Evolutionary conservation across 2,113 vertebrate species (phyloP).

Genomic region (Geothlypis trichas): DNA sequence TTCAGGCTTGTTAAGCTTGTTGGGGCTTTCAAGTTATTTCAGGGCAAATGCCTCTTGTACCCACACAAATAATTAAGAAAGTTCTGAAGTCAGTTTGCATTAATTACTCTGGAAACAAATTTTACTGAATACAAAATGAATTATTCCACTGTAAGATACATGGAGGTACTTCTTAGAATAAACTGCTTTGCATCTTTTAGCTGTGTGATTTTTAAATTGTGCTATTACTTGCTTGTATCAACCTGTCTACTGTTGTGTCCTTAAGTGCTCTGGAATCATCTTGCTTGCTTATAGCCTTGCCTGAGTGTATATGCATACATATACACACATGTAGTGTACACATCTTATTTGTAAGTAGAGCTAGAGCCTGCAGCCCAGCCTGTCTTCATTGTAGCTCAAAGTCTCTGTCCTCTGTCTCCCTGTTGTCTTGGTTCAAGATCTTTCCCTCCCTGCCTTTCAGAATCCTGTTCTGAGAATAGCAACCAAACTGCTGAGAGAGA

Average conservation of each 20-base stretch:
- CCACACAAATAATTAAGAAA: conserved; percentile 12
- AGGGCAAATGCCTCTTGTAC: background rate
- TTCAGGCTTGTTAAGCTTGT: conserved; percentile 6
- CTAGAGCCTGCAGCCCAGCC: rapidly evolving
- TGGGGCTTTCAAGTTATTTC: background rate
- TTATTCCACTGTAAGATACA: conserved; percentile 13
- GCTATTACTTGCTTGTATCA: conserved; percentile 25
- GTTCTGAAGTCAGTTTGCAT: background rate
- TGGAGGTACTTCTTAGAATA: conserved; percentile 24
- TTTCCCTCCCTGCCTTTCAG: background rate
- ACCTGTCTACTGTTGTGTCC: conserved; percentile 41
- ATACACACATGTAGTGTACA: background rate
- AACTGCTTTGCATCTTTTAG: conserved; percentile 44
- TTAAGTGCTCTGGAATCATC: conserved; percentile 12
- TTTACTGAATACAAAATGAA: conserved; percentile 1
- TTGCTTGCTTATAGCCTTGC: background rate
- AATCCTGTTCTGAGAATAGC: background rate
- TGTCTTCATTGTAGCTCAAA: background rate
- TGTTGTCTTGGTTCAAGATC: background rate
- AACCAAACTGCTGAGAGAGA: background rate
- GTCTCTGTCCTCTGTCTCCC: background rate
- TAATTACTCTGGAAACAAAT: conserved; percentile 32
- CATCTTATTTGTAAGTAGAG: background rate
- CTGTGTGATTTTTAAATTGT: background rate
- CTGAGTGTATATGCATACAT: background rate